A percentile compares a stretch with the other conserved stretches of the same genome.
These are phyloP conservation scores for Leontopithecus rosalia DNA, from an alignment of 2,797 vertebrate species.

Conservation along the genomic window DNA sequence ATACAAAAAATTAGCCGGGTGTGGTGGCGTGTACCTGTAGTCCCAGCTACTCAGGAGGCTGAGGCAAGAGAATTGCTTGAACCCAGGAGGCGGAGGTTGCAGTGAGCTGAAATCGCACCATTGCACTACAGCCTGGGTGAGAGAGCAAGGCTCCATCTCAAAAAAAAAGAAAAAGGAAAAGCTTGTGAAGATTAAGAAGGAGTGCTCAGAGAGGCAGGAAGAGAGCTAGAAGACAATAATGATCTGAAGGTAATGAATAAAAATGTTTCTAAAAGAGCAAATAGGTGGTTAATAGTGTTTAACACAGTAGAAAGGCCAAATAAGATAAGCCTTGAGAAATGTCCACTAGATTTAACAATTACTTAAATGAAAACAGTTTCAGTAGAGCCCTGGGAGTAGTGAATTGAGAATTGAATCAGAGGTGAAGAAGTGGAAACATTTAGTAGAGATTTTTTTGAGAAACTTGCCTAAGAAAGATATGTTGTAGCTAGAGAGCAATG, in stretches of 20 bases:
- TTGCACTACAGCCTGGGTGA: background rate
- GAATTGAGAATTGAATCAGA: background rate
- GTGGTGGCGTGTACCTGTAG: background rate
- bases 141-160: background rate
- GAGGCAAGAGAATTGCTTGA: background rate
- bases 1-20: background rate
- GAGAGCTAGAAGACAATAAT: slow-evolving; percentile 13
- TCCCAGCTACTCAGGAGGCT: background rate
- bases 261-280: slow-evolving; percentile 40
- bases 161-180: background rate
- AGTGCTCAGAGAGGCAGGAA: background rate
- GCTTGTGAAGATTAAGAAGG: slow-evolving; percentile 4
- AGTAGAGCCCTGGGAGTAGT: background rate
- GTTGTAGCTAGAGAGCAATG: background rate
- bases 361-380: slow-evolving; percentile 30
- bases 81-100: background rate
- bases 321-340: slow-evolving; percentile 36
- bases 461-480: slow-evolving; percentile 26
- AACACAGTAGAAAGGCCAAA: slow-evolving; percentile 34
- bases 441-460: slow-evolving; percentile 41
- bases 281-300: slow-evolving; percentile 48
- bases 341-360: background rate
- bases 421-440: slow-evolving; percentile 9
- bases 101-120: background rate
- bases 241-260: slow-evolving; percentile 38